phyloP scores from a whole-genome alignment of 1,140 invertebrate species.

The Conus betulinus region DNA sequence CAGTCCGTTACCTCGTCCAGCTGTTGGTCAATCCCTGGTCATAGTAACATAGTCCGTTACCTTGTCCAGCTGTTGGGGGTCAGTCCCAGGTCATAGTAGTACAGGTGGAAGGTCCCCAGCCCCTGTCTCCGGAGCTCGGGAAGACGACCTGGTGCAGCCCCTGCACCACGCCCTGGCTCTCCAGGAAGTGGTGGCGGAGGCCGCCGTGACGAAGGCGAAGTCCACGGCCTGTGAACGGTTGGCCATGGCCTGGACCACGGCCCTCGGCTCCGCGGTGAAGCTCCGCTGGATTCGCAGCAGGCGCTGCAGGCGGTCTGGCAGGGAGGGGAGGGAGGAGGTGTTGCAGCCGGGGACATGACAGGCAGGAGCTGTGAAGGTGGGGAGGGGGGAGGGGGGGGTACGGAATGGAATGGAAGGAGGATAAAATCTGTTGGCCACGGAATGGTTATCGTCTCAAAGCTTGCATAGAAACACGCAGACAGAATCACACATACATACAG shows the following conservation, averaged over 20 bases:
- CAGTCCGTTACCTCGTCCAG: too few relatives aligned
- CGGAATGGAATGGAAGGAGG: too few relatives aligned
- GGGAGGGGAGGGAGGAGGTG: not conserved
- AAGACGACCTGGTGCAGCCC: slow-evolving; percentile 29
- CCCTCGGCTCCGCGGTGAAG: not conserved
- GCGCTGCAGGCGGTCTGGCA: not conserved
- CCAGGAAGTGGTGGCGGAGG: slow-evolving; percentile 26
- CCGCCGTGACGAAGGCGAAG: slow-evolving; percentile 33
- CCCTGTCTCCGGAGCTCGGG: not conserved
- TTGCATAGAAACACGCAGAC: too few relatives aligned
- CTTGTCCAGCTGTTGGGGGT: not conserved
- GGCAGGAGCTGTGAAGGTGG: not conserved
- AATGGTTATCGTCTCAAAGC: too few relatives aligned
- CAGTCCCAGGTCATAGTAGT: slow-evolving; percentile 33
- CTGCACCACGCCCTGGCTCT: slow-evolving; percentile 29
- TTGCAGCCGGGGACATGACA: not conserved
- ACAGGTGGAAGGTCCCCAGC: not conserved
- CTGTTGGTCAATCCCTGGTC: too few relatives aligned
- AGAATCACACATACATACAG: not conserved
- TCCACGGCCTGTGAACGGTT: not conserved
- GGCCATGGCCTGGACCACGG: not conserved
- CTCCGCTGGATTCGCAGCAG: not conserved
- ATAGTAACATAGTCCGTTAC: too few relatives aligned
- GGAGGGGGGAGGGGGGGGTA: not conserved
- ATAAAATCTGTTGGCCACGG: too few relatives aligned